Evolutionary conservation across 2,113 vertebrate genomes (phyloP).

Genomic region (Brachirus orientalis): DNA sequence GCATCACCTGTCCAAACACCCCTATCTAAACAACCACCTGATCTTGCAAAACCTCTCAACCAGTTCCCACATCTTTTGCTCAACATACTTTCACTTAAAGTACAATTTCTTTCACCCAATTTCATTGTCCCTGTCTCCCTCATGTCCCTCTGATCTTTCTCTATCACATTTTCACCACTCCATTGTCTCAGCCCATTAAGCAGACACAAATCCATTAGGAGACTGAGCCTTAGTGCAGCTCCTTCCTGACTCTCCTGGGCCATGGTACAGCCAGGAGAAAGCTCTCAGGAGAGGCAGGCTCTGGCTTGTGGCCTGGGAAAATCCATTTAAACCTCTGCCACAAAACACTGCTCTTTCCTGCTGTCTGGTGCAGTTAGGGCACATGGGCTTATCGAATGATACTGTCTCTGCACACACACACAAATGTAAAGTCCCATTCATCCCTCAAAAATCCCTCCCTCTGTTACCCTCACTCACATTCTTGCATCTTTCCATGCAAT

Average conservation of each 20-base stretch:
- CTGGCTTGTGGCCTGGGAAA: constrained; percentile 57
- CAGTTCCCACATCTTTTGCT: not conserved
- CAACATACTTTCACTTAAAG: constrained; percentile 24
- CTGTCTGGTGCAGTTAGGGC: constrained; percentile 40
- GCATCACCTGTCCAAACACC: constrained; percentile 20
- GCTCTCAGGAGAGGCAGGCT: constrained; percentile 54
- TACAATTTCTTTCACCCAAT: constrained; percentile 36
- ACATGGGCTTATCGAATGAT: constrained; percentile 57
- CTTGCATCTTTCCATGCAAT: constrained; percentile 6
- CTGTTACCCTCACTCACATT: not conserved
- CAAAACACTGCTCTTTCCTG: constrained; percentile 51
- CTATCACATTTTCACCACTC: constrained; percentile 65
- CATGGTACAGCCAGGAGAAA: constrained; percentile 45
- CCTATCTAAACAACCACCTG: not conserved
- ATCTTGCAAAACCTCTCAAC: not conserved
- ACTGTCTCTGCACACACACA: constrained; percentile 10
- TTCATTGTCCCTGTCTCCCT: constrained; percentile 41
- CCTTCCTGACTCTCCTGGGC: constrained; percentile 53
- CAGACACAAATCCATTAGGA: constrained; percentile 76
- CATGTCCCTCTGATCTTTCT: constrained; percentile 48
- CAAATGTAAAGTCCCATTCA: constrained; percentile 6
- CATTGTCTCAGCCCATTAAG: constrained; percentile 77
- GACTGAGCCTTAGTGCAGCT: constrained; percentile 48
- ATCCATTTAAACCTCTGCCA: constrained; percentile 69
- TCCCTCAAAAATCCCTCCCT: not conserved